These are phyloP conservation scores for Macquaria ambigua DNA, from an alignment of 2,113 vertebrate genomes.

Conservation along the genomic window DNA sequence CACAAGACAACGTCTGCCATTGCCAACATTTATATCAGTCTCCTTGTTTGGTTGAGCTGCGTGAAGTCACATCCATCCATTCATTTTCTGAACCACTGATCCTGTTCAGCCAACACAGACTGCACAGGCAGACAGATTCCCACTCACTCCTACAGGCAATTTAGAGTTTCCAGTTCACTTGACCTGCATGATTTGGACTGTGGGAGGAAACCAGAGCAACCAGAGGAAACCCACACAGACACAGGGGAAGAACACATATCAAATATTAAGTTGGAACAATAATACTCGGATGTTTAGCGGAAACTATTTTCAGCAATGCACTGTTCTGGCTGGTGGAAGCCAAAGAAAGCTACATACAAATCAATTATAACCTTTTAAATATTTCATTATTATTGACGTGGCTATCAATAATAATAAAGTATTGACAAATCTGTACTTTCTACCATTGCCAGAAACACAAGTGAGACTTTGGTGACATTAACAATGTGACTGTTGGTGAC, in stretches of 20 bases:
- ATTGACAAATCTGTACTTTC: not conserved
- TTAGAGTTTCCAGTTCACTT: slow-evolving; percentile 22
- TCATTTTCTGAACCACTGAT: slow-evolving; percentile 6
- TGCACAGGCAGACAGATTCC: slow-evolving; percentile 11
- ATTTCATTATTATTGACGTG: not conserved
- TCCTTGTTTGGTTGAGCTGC: not conserved
- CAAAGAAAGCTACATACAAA: not conserved
- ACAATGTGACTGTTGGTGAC: not conserved
- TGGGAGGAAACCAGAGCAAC: slow-evolving; percentile 38
- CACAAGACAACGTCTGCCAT: not conserved
- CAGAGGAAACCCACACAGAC: slow-evolving; percentile 13
- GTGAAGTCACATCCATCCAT: not conserved
- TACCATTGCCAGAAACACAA: not conserved
- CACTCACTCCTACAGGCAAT: slow-evolving; percentile 19
- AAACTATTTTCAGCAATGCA: not conserved
- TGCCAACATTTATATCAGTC: not conserved
- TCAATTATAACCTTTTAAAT: not conserved
- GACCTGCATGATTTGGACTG: slow-evolving; percentile 33
- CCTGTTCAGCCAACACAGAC: not conserved
- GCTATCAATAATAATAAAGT: not conserved
- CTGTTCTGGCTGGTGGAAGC: not conserved
- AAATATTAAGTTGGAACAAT: not conserved
- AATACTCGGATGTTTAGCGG: not conserved
- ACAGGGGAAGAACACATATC: not conserved
- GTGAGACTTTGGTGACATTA: not conserved